phyloP scores from a whole-genome alignment of 2,113 vertebrate genomes.

The Tetrax tetrax region DNA sequence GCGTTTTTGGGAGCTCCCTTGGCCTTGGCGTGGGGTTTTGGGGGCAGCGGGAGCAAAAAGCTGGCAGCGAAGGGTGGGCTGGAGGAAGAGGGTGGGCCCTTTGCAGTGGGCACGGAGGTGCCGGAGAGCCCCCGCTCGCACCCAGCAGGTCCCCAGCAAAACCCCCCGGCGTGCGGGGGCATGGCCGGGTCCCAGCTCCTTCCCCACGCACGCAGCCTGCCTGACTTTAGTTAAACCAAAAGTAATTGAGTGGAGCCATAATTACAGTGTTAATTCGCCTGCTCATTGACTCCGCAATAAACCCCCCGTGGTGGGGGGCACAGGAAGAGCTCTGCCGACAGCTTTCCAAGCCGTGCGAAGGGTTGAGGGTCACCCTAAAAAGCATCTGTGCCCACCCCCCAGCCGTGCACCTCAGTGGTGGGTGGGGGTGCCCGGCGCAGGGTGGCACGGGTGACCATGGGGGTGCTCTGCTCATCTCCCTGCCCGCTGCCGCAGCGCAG shows the following conservation, averaged over 20 bases:
- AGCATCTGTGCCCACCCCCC: rapidly evolving
- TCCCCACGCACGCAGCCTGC: neutral
- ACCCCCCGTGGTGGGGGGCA: neutral
- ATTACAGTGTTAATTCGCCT: neutral
- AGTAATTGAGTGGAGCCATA: neutral
- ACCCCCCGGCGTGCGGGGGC: rapidly evolving
- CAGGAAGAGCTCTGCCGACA: neutral
- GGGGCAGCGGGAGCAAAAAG: rapidly evolving
- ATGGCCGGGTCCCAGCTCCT: rapidly evolving
- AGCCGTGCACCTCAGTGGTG: rapidly evolving
- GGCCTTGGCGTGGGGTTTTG: neutral
- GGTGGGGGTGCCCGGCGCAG: neutral
- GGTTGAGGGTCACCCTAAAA: neutral
- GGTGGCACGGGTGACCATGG: rapidly evolving
- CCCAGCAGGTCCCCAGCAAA: neutral
- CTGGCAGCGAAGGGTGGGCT: neutral
- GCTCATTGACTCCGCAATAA: neutral
- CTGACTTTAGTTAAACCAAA: neutral
- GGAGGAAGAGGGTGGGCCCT: neutral
- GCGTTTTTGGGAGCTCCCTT: neutral
- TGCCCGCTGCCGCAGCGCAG: neutral
- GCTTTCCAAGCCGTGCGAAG: neutral
- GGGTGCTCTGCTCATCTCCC: neutral
- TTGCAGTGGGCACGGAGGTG: neutral
- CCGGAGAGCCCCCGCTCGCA: neutral